Base-by-base conservation (phyloP, 2,797 vertebrate species). In the Anguilla obscura region DNA sequence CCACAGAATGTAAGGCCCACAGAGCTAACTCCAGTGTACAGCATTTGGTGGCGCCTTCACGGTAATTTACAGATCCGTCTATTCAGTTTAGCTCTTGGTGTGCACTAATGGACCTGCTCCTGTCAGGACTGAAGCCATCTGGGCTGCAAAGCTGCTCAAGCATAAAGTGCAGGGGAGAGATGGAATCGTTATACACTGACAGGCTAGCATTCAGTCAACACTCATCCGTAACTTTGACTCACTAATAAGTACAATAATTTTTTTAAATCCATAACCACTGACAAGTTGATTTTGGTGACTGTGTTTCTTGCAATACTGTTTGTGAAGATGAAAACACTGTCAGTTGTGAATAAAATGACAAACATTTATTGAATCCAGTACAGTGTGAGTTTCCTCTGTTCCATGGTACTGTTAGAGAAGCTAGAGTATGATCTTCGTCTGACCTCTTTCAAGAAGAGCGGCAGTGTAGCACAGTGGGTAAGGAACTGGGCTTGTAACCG, bases 51-150 rank as follows among this genome's bases (percentile, higher is more conserved):
- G 63, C 63, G 27, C 45, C 48, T 52, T 52, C 45, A 54, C 50
- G 40, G 82, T 52, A n/a, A 84, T n/a, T 10, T 84, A 48, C 82
- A 63, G 54, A 63, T 63, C 76, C 54, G 83, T 36, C 74, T 40
- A 27, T 74, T 87, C 79, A 87, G 60, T 87, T 76, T 80, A 76
- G 74, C 76, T 50, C 33, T 27, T 36, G 48, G 48, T 7, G 36
- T 52, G n/a, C 50, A 56, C 84, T n/a, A 54, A 85, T 58, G 84
- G 54, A 8, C 50, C 84, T 30, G 27, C 52, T 58, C 54, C 50
- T 27, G 52, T 85, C 50, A 76, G 86, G 69, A 40, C 69, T 87
- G 7, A 45, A 63, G 86, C 86, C 76, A 87, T 87, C 86, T 83
- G 74, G 86, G 76, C 24, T 30, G 12, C 30, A n/a, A 60, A 63